A percentile compares a stretch with the other conserved stretches of the same genome.
These are phyloP conservation scores for Pedicia rivosa DNA, from an alignment of 2,888 invertebrate species.

Conservation along the genomic window DNA sequence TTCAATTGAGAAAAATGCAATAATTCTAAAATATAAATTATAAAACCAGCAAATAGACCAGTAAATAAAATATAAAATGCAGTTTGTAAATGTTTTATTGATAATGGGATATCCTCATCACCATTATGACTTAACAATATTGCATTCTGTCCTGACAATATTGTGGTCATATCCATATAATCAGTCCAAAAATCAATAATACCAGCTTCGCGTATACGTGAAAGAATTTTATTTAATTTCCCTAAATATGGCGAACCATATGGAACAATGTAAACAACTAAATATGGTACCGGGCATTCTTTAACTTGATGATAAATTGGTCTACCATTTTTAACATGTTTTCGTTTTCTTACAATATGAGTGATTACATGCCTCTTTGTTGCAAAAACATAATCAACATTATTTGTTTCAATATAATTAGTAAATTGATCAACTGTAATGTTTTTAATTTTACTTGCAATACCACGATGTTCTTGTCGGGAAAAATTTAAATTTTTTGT, in stretches of 20 bases:
- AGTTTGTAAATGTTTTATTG: slow-evolving; percentile 24
- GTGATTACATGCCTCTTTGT: slow-evolving; percentile 31
- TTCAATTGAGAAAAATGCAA: no score
- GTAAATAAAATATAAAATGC: slow-evolving; percentile 21
- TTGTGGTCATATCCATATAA: slow-evolving; percentile 26
- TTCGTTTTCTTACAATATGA: slow-evolving; percentile 18
- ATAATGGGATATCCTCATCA: no score
- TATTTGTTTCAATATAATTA: slow-evolving; percentile 27
- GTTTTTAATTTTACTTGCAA: slow-evolving; percentile 27
- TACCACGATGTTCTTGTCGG: no score
- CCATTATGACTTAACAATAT: no score
- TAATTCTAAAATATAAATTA: slow-evolving; percentile 7
- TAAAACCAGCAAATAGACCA: slow-evolving; percentile 18
- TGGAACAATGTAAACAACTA: slow-evolving; percentile 37
- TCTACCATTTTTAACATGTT: no score
- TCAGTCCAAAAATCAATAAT: slow-evolving; percentile 29
- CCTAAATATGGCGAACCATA: no score
- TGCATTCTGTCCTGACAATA: no score
- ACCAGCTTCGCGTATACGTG: slow-evolving; percentile 35
- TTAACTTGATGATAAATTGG: slow-evolving; percentile 33
- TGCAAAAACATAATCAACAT: slow-evolving; percentile 33
- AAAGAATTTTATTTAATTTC: slow-evolving; percentile 32
- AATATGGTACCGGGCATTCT: slow-evolving; percentile 38
- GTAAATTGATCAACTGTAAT: slow-evolving; percentile 30
- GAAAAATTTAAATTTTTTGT: no score